phyloP scores from a whole-genome alignment of 1,140 invertebrate genomes.

The Drosophila azteca region DNA sequence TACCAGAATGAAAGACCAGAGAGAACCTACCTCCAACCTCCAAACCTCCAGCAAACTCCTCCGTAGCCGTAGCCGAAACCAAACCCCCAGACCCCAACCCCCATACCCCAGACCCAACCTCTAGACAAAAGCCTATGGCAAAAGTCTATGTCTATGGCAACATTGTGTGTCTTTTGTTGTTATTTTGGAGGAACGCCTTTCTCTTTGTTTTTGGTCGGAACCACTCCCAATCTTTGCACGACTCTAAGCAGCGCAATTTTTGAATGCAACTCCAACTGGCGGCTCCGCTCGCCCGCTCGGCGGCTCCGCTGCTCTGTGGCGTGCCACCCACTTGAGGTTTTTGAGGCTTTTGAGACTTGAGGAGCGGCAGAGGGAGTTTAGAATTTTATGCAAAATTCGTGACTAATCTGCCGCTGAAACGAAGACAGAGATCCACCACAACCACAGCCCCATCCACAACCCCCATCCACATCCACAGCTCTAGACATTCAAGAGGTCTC shows the following conservation, averaged over 20 bases:
- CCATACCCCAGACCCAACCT: slow-evolving; percentile 6
- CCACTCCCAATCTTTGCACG: slow-evolving; percentile 75
- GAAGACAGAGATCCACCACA: too few species aligned
- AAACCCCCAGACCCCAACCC: slow-evolving; percentile 15
- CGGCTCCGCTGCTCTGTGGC: slow-evolving; percentile 14
- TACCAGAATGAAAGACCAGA: slow-evolving; percentile 42
- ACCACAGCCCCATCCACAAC: too few species aligned
- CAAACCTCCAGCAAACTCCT: too few species aligned
- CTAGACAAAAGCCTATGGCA: slow-evolving; percentile 13
- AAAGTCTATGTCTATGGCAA: slow-evolving; percentile 7
- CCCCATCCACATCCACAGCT: too few species aligned
- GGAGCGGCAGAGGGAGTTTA: slow-evolving; percentile 31
- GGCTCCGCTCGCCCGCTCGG: too few species aligned
- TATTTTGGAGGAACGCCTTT: slow-evolving; percentile 63
- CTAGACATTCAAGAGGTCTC: slow-evolving; percentile 30
- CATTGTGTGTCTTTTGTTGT: slow-evolving; percentile 33
- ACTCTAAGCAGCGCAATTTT: slow-evolving; percentile 59
- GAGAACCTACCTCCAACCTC: slow-evolving; percentile 12
- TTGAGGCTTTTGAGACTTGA: slow-evolving; percentile 25
- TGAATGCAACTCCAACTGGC: slow-evolving; percentile 38
- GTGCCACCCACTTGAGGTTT: slow-evolving; percentile 55
- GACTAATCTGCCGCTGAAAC: slow-evolving; percentile 62
- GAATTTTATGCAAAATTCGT: slow-evolving; percentile 70
- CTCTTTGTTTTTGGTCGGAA: slow-evolving; percentile 62
- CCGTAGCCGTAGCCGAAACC: slow-evolving; percentile 2